A percentile compares a stretch with the other conserved stretches of the same genome.
These are phyloP conservation scores for Halcyon senegalensis DNA, from an alignment of 2,113 vertebrate species.

Conservation along the genomic window DNA sequence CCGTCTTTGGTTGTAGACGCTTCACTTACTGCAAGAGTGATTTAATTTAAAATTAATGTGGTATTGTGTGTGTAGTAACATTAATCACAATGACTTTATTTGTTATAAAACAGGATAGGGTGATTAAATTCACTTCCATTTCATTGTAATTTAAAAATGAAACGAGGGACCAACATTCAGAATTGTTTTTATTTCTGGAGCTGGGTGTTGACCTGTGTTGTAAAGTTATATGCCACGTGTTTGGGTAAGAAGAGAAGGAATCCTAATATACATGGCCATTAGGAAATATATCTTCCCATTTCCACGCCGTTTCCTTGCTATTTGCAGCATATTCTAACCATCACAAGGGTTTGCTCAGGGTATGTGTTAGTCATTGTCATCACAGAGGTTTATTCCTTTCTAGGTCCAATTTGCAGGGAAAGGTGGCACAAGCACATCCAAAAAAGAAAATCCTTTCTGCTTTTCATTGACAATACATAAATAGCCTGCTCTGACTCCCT, in stretches of 20 bases:
- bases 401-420: neutral
- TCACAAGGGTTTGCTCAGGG: neutral
- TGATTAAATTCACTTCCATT: neutral
- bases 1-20: neutral
- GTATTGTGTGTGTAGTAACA: neutral
- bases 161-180: neutral
- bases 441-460: neutral
- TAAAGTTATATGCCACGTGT: neutral
- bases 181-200: neutral
- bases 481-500: neutral
- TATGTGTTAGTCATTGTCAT: neutral
- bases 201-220: neutral
- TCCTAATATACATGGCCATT: neutral
- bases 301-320: neutral
- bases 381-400: neutral
- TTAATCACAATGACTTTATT: neutral
- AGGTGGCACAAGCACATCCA: neutral
- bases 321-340: neutral
- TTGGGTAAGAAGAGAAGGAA: neutral
- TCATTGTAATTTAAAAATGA: neutral
- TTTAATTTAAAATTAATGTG: neutral
- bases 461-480: neutral
- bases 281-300: neutral
- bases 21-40: neutral
- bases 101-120: neutral